Evolutionary conservation across 1,140 invertebrate genomes (phyloP).

Genomic region (Metopolophium dirhodum): DNA sequence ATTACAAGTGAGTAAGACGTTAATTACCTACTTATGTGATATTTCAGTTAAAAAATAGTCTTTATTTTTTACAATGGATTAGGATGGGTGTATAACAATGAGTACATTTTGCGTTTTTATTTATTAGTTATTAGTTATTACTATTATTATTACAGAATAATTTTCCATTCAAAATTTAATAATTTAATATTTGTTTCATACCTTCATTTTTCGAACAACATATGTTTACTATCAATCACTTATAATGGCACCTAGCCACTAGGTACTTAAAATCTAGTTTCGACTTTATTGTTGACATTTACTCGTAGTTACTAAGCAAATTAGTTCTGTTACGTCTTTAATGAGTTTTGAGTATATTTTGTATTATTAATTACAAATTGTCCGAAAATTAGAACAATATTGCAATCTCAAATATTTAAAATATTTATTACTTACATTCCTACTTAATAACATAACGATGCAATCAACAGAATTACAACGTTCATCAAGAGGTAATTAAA

Average conservation of each 20-base stretch:
- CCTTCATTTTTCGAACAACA: not conserved
- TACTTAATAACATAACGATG: not conserved
- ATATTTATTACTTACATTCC: not conserved
- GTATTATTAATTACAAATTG: not conserved
- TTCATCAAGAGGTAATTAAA: not conserved
- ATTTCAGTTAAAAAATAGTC: not conserved
- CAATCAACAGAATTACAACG: not conserved
- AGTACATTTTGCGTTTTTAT: not conserved
- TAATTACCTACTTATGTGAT: not conserved
- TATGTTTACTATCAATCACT: not conserved
- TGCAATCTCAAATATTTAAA: not conserved
- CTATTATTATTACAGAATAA: not conserved
- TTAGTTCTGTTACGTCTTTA: not conserved
- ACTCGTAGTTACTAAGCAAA: slow-evolving; percentile 2
- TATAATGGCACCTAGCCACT: not conserved
- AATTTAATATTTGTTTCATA: not conserved
- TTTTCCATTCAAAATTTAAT: not conserved
- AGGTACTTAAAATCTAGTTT: not conserved
- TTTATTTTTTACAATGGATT: not conserved
- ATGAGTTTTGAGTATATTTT: not conserved
- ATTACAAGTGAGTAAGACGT: not conserved
- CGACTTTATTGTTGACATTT: not conserved
- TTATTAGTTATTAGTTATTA: not conserved
- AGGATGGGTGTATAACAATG: not conserved
- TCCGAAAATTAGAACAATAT: not conserved